A percentile compares a stretch with the other conserved stretches of the same genome.
These are phyloP conservation scores for Caenorhabditis doughertyi DNA, from an alignment of 2,888 invertebrate species.

Conservation along the genomic window DNA sequence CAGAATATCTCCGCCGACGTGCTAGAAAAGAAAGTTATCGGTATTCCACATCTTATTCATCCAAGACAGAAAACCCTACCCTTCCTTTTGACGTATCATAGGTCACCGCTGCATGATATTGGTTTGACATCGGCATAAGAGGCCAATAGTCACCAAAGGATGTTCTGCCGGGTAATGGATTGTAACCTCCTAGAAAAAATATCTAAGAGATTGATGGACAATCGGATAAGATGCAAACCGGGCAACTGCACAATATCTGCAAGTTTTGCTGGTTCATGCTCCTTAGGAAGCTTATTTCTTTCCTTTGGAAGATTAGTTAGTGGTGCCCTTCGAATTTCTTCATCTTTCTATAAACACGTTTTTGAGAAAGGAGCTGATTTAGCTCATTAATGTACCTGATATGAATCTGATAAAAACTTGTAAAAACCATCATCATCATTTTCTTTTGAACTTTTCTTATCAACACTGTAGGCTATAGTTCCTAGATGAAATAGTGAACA, in stretches of 20 bases:
- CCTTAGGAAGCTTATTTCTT: conserved; percentile 21
- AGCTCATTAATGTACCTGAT: conserved; percentile 26
- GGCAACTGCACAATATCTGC: conserved; percentile 58
- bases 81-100: conserved; percentile 67
- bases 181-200: conserved; percentile 61
- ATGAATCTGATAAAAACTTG: conserved; percentile 54
- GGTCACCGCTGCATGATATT: conserved; percentile 67
- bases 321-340: conserved; percentile 39
- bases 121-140: conserved; percentile 68
- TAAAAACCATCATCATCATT: conserved; percentile 56
- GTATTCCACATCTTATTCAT: neutral
- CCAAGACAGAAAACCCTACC: conserved; percentile 28
- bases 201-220: neutral
- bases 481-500: neutral
- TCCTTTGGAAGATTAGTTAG: conserved; percentile 19
- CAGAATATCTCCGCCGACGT: conserved; percentile 69
- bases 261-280: conserved; percentile 37
- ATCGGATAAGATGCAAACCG: conserved; percentile 17
- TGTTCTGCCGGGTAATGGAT: conserved; percentile 69
- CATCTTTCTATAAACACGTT: conserved; percentile 48
- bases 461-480: neutral
- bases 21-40: conserved; percentile 51
- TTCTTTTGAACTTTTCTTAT: conserved; percentile 26
- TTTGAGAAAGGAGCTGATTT: neutral
- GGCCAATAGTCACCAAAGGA: conserved; percentile 72